Conservation (phyloP, 2,113 vertebrate species). For the Oryzias javanicus region DNA sequence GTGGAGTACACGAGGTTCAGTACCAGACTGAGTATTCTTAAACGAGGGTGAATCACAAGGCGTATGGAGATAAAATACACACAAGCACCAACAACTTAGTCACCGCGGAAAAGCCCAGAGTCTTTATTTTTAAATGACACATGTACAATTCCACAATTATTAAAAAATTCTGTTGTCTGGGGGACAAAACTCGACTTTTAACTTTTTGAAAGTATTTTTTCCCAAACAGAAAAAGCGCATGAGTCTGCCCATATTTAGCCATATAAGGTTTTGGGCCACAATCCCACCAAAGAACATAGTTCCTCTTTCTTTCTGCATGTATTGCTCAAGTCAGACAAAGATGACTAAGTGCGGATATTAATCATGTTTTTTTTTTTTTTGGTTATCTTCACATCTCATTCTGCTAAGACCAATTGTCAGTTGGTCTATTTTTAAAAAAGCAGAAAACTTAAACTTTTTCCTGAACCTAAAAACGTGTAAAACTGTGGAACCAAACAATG, state of each 20-base stretch:
- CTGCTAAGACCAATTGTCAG: conserved; percentile 15
- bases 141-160: background rate
- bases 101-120: conserved; percentile 1
- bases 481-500: too few relatives aligned
- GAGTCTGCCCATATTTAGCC: conserved; percentile 27
- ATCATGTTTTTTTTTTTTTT: conserved; percentile 52
- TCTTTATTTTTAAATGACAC: background rate
- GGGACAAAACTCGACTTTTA: background rate
- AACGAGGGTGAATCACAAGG: conserved; percentile 64
- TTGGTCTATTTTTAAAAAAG: conserved; percentile 42
- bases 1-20: conserved; percentile 54
- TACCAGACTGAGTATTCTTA: conserved; percentile 64
- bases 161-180: background rate
- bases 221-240: conserved; percentile 8
- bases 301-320: conserved; percentile 79
- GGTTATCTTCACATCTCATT: conserved; percentile 57
- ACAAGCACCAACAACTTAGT: background rate
- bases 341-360: conserved; percentile 78
- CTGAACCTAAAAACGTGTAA: conserved; percentile 19
- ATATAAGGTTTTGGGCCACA: conserved; percentile 43
- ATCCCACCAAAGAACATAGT: conserved; percentile 64
- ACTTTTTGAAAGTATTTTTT: background rate
- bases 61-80: conserved; percentile 20
- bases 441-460: conserved; percentile 27
- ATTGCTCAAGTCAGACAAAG: conserved; percentile 78